Percentiles rank a stretch among this genome's conserved stretches.
Conservation (phyloP, 2,113 vertebrate species). For the Megaceryle maxima region DNA sequence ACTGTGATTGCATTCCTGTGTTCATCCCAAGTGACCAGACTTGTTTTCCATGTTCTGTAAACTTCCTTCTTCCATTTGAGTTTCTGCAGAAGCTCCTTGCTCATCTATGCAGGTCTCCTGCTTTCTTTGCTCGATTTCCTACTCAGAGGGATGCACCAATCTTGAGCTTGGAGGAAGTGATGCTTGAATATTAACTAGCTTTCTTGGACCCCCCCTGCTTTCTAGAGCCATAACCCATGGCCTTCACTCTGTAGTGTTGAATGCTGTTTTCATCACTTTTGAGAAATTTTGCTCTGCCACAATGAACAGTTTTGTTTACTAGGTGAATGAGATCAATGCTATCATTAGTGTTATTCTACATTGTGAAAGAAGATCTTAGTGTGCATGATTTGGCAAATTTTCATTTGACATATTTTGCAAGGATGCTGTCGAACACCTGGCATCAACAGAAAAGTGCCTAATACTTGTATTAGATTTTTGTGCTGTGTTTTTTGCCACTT, state of each 20-base stretch:
- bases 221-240: background rate
- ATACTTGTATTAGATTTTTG: background rate
- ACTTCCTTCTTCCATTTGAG: background rate
- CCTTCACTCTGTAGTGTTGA: background rate
- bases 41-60: background rate
- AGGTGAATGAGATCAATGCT: background rate
- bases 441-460: background rate
- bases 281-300: background rate
- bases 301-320: background rate
- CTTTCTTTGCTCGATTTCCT: background rate
- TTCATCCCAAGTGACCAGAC: background rate
- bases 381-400: background rate
- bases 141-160: too few species aligned
- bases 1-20: too few species aligned
- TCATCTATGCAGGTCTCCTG: background rate
- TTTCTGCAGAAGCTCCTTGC: background rate
- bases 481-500: background rate
- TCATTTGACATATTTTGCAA: background rate
- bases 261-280: background rate
- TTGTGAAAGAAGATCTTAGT: background rate
- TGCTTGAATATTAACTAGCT: too few species aligned
- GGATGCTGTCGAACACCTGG: background rate
- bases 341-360: background rate
- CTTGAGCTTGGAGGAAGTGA: too few species aligned
- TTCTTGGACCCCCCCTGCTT: background rate